Conservation (phyloP, 64 coral and sea anemone species). For the Dendrophyllia cribrosa region DNA sequence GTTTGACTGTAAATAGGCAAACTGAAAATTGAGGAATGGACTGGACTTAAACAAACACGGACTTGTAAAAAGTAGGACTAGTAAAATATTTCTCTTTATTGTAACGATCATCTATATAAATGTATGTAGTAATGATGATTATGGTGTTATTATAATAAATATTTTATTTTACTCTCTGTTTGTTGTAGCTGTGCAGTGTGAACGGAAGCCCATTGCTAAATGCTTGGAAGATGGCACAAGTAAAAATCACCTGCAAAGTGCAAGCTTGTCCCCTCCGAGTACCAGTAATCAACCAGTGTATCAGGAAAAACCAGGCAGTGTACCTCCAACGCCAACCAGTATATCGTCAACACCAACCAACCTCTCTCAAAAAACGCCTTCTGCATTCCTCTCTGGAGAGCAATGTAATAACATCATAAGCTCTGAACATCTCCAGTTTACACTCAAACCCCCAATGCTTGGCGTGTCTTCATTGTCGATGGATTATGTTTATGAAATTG, state of each 20-base stretch:
- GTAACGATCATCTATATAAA: too few relatives aligned
- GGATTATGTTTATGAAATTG: conserved; percentile 99
- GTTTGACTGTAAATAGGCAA: too few relatives aligned
- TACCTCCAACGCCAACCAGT: background rate
- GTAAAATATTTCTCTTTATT: too few relatives aligned
- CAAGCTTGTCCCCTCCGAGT: background rate
- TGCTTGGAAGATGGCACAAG: background rate
- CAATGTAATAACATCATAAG: conserved; percentile 41
- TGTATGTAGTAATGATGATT: too few relatives aligned
- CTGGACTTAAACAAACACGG: too few relatives aligned
- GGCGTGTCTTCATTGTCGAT: conserved; percentile 83
- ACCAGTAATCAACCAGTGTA: background rate
- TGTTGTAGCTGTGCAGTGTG: conserved; percentile 92
- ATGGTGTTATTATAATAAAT: background rate
- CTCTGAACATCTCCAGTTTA: conserved; percentile 80
- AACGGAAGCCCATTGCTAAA: conserved; percentile 78
- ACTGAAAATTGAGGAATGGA: too few relatives aligned
- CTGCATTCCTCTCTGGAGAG: background rate
- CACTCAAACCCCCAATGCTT: conserved; percentile 78
- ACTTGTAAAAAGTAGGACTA: too few relatives aligned
- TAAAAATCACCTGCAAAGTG: conserved; percentile 17
- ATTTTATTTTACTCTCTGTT: background rate
- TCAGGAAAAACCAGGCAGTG: background rate
- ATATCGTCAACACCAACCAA: background rate
- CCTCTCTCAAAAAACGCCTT: background rate